These are phyloP conservation scores for Oryzias javanicus DNA, from an alignment of 2,113 vertebrate species.

Conservation along the genomic window DNA sequence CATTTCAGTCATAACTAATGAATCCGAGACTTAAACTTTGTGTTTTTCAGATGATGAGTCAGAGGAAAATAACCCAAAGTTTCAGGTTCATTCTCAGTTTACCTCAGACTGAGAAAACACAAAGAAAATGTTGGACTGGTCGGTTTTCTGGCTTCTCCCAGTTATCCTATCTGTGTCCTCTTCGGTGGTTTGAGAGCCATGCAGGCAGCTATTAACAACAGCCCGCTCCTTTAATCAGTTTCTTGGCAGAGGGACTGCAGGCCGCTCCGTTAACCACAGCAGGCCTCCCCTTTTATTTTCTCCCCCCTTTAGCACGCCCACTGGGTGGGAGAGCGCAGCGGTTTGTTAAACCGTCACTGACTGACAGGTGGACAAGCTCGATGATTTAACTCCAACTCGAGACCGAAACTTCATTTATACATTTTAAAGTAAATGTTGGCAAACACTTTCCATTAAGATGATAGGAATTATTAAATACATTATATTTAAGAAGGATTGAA, in stretches of 20 bases:
- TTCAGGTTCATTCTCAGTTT: not conserved
- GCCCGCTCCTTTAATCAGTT: slow-evolving; percentile 75
- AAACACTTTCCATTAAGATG: too few relatives aligned
- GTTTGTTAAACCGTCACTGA: slow-evolving; percentile 32
- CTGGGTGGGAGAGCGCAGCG: slow-evolving; percentile 47
- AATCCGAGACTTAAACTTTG: too few relatives aligned
- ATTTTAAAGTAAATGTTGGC: too few relatives aligned
- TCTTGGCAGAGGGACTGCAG: slow-evolving; percentile 55
- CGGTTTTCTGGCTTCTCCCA: slow-evolving; percentile 14
- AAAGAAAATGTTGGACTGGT: slow-evolving; percentile 10
- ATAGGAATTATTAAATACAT: too few relatives aligned
- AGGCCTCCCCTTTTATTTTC: slow-evolving; percentile 74
- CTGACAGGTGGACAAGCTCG: slow-evolving; percentile 64
- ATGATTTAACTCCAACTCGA: not conserved
- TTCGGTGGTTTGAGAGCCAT: slow-evolving; percentile 55
- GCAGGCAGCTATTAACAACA: slow-evolving; percentile 66
- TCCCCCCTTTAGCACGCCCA: slow-evolving; percentile 61
- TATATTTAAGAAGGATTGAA: too few relatives aligned
- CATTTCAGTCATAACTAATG: too few relatives aligned
- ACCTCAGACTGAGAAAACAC: not conserved
- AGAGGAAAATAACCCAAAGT: not conserved
- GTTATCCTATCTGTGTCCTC: slow-evolving; percentile 66
- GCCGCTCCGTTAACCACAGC: slow-evolving; percentile 53
- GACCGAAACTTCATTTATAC: too few relatives aligned
- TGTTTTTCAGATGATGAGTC: too few relatives aligned